Conservation (phyloP, 1,140 invertebrate genomes). For the Drosophila insularis region DNA sequence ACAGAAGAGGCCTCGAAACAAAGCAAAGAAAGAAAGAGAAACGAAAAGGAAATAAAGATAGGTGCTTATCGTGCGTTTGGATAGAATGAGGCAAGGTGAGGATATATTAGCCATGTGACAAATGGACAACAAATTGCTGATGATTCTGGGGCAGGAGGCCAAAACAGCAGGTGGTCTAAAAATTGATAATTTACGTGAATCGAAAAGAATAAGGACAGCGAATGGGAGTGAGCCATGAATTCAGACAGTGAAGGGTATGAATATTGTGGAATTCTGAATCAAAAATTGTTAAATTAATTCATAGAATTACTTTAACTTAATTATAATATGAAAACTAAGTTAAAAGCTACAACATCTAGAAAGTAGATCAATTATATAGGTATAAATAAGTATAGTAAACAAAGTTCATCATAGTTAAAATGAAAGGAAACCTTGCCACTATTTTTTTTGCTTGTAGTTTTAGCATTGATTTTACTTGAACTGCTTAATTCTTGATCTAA, state of each 20-base stretch:
- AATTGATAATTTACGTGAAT: not conserved
- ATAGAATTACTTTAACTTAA: too few relatives aligned
- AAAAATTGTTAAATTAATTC: too few relatives aligned
- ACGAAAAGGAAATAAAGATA: slow-evolving; percentile 11
- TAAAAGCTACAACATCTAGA: too few relatives aligned
- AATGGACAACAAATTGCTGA: slow-evolving; percentile 14
- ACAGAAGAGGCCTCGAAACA: slow-evolving; percentile 12
- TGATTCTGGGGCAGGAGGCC: slow-evolving; percentile 11
- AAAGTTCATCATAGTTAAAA: too few relatives aligned
- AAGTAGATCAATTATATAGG: too few relatives aligned
- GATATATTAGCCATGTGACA: slow-evolving; percentile 16
- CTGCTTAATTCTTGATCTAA: too few relatives aligned
- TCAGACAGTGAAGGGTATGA: not conserved
- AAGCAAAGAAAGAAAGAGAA: not conserved
- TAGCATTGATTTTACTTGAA: too few relatives aligned
- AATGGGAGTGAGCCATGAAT: not conserved
- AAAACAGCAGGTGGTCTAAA: slow-evolving; percentile 8
- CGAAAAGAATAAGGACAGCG: not conserved
- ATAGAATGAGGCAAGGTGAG: not conserved
- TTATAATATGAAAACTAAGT: too few relatives aligned
- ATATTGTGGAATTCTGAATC: too few relatives aligned
- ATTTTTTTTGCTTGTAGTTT: too few relatives aligned
- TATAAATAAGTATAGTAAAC: too few relatives aligned
- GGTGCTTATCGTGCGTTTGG: not conserved
- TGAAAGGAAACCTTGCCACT: too few relatives aligned